Evolutionary conservation across 2,888 invertebrate species (phyloP), one percentile per base, ranked within the genome.

Genomic region (Protodeltote pygarga): DNA sequence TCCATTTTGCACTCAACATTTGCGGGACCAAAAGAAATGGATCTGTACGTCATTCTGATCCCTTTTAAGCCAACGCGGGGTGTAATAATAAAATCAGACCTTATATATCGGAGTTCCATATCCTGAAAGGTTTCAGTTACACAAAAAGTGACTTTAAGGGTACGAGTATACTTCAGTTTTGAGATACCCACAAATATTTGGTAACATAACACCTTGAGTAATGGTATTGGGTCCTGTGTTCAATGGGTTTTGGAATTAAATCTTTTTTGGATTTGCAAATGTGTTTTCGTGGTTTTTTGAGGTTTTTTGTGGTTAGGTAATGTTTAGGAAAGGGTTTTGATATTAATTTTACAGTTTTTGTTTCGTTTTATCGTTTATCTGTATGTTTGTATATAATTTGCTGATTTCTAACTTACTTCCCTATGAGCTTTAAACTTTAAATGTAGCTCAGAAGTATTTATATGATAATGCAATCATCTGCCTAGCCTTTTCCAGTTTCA

Each of bases 21-120:
- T 17, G 33, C 8, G 10, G 21, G 14, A 35, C 25, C 19, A 8
- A n/a, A n/a, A 51, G 54, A 28, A 60, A 60, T 40, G 35, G 32
- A 35, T 34, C 35, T 37, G 45, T 46, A 10, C 46, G 35, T 52
- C 27, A 46, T 29, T 8, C 16, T 6, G 31, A 27, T 39, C 40
- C 53, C 24, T 61, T 57, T 48, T 39, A 33, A 39, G 10, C 32
- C 31, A 24, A 38, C 13, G 19, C 3, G n/a, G 40, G 29, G 41
- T 32, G 25, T 57, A 46, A 53, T 65, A 64, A 64, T 53, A 62
- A 50, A 65, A 62, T 62, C 49, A 49, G 16, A 41, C 37, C 34
- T 28, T 62, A 39, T 46, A 42, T 48, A 40, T 37, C 61, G 31
- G 31, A 41, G 52, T 33, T 24, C 34, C 35, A 21, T 19, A 33